A percentile compares a stretch with the other conserved stretches of the same genome.
Conservation (phyloP, 1,140 invertebrate genomes). For the Nasonia longicornis region DNA sequence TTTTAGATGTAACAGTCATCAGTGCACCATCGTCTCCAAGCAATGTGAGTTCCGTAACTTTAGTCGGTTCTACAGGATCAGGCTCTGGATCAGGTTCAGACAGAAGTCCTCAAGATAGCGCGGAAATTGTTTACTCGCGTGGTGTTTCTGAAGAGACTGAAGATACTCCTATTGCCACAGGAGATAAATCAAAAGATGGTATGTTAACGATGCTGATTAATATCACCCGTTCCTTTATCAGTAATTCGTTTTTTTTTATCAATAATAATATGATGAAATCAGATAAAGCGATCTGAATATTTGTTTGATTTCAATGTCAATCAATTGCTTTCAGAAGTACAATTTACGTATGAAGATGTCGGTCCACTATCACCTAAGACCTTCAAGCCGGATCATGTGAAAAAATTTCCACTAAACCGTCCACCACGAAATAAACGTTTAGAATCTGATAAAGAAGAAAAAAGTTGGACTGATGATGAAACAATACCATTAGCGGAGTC, state of each 20-base stretch:
- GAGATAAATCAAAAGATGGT: constrained; percentile 48
- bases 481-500: constrained; percentile 35
- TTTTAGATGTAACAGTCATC: constrained; percentile 53
- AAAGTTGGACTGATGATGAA: constrained; percentile 50
- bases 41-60: constrained; percentile 78
- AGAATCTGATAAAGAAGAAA: constrained; percentile 49
- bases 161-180: constrained; percentile 52
- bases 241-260: neutral
- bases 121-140: constrained; percentile 48
- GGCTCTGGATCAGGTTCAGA: constrained; percentile 69
- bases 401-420: constrained; percentile 29
- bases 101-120: constrained; percentile 61
- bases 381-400: constrained; percentile 39
- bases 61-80: constrained; percentile 74
- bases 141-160: constrained; percentile 62
- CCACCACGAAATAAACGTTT: neutral
- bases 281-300: neutral
- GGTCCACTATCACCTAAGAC: constrained; percentile 47
- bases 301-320: constrained; percentile 10
- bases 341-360: constrained; percentile 56
- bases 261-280: neutral
- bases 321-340: constrained; percentile 50
- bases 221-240: neutral
- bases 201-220: neutral
- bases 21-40: constrained; percentile 79